Base-by-base conservation (phyloP, 2,113 vertebrate genomes). In the Crypturellus undulatus region DNA sequence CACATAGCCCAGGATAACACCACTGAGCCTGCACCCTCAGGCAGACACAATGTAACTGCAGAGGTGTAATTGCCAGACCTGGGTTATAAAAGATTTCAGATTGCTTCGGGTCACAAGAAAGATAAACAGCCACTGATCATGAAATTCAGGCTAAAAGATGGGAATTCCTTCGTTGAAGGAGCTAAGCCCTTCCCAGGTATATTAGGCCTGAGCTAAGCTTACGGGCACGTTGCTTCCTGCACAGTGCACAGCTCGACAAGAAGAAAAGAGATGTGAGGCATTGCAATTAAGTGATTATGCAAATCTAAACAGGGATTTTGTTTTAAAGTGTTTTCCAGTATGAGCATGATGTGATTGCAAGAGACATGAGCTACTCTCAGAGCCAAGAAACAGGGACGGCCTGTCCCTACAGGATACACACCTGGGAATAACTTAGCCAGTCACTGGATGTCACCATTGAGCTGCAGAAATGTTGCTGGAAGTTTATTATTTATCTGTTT, bases 371-470 rank as follows among this genome's bases (percentile, higher is more conserved):
- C 85, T 65, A 10, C 71, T 87, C 64, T 60, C 19, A 0, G 3
- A 47, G 36, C 81, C 87, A 47, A 77, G 93, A 96, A 94, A 89
- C 40, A 64, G 91, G 91, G 92, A 75, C 8, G 0, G 30, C 43
- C 60, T 67, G 76, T 81, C 88, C 91, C 94, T 67, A 0, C 4
- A 91, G 92, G 95, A 70, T 2, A 25, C 84, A 85, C 97, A 96
- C 94, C 77, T 95, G 97, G 98, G 97, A 98, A 96, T 97, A 92
- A 96, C 92, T 6, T 76, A 96, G 94, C 87, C 89, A 96, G 98
- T 96, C 98, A 98, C 98, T 98, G 97, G 98, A 97, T 98, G 98
- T 98, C 98, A 98, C 97, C 98, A 97, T 98, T 98, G 98, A 98
- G 98, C 98, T 97, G 94, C 67, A 91, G 22, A 97, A 97, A 95